Evolutionary conservation across 1,140 invertebrate genomes (phyloP).

Genomic region (Nomia melanderi): DNA sequence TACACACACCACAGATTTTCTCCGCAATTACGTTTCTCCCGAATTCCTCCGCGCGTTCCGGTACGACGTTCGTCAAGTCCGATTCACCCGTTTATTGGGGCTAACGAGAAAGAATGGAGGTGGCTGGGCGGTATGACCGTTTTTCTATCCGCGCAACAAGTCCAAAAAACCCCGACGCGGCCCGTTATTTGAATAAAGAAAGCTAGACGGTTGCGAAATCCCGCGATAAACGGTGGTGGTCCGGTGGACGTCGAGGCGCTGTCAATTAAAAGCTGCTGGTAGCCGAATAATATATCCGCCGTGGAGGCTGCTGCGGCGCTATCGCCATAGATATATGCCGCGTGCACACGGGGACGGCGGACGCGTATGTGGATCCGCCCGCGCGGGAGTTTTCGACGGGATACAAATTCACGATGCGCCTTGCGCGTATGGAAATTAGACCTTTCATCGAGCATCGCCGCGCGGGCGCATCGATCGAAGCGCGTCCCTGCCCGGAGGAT

Average conservation of each 20-base stretch:
- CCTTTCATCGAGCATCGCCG: constrained; percentile 58
- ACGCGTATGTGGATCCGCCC: not conserved
- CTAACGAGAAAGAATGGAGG: constrained; percentile 6
- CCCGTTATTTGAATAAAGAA: not conserved
- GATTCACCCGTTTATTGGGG: not conserved
- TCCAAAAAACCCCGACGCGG: not conserved
- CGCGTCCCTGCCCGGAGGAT: not conserved
- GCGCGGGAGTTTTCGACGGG: constrained; percentile 2
- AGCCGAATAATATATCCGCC: not conserved
- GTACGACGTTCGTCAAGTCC: not conserved
- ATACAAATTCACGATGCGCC: constrained; percentile 45
- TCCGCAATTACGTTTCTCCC: not conserved
- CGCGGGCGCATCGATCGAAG: constrained; percentile 51
- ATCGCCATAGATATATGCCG: not conserved
- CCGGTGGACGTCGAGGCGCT: not conserved
- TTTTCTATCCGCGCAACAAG: constrained; percentile 12
- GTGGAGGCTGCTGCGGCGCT: too few species aligned
- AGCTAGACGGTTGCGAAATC: not conserved
- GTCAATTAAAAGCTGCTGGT: constrained; percentile 23
- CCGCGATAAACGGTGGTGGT: not conserved
- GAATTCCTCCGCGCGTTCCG: not conserved
- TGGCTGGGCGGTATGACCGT: not conserved
- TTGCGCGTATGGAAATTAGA: constrained; percentile 60
- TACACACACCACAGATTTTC: too few species aligned
- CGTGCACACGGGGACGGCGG: not conserved